Percentiles rank a stretch among this genome's conserved stretches.
These are phyloP conservation scores for Stenodema calcarata DNA, from an alignment of 2,888 invertebrate genomes.

Conservation along the genomic window DNA sequence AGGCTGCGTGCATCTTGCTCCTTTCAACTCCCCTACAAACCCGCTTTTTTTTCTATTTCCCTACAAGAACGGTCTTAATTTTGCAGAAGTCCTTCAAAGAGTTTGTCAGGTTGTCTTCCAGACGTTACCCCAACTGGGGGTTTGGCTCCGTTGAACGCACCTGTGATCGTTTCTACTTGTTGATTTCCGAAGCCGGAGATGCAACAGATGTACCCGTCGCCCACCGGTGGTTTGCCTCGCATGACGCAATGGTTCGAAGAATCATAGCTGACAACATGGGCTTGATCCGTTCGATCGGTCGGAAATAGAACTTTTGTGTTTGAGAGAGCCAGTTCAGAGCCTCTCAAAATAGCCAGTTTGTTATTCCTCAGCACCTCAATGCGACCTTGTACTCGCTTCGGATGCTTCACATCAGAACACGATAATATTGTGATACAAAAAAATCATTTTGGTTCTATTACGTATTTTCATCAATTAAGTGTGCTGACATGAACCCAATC, in stretches of 20 bases:
- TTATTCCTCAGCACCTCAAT: neutral
- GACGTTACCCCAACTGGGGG: neutral
- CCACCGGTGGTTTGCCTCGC: neutral
- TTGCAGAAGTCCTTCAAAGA: neutral
- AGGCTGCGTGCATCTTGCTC: conserved; percentile 38
- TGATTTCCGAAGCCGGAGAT: conserved; percentile 25
- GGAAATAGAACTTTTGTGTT: neutral
- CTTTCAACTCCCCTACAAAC: conserved; percentile 44
- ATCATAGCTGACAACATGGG: neutral
- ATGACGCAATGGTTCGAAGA: conserved; percentile 40
- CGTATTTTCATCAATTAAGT: no score
- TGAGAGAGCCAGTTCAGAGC: neutral
- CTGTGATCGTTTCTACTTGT: conserved; percentile 5
- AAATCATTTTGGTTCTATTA: no score
- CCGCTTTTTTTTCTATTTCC: neutral
- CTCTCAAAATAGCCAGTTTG: conserved; percentile 12
- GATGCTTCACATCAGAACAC: neutral
- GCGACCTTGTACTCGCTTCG: neutral
- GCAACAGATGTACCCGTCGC: conserved; percentile 42
- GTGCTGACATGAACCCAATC: no score
- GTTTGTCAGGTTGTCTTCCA: neutral
- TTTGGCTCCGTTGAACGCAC: neutral
- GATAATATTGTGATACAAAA: neutral
- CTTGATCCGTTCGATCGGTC: neutral
- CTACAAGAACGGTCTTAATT: neutral